Evolutionary conservation across 2,888 invertebrate genomes (phyloP).

Genomic region (Pyralis farinalis): DNA sequence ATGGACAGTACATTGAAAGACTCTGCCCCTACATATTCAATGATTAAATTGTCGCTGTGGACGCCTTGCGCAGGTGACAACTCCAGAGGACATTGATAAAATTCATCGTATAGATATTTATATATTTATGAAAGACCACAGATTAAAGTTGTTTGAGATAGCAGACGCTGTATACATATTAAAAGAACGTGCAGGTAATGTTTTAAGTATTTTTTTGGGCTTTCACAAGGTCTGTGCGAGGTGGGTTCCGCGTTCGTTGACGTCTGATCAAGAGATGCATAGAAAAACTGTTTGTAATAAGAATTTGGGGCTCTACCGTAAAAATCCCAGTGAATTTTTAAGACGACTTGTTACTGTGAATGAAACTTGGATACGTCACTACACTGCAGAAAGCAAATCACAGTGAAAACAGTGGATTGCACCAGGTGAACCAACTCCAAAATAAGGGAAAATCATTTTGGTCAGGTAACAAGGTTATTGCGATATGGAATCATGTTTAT

Average conservation of each 20-base stretch:
- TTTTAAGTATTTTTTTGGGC: too few relatives aligned
- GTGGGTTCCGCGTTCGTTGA: constrained; percentile 19
- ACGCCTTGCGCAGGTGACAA: too few relatives aligned
- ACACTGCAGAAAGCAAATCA: constrained; percentile 14
- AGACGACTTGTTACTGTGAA: constrained; percentile 20
- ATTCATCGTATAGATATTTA: too few relatives aligned
- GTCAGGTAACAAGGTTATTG: constrained; percentile 14
- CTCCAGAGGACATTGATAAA: too few relatives aligned
- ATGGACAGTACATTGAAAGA: too few relatives aligned
- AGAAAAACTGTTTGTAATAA: not conserved
- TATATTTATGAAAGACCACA: too few relatives aligned
- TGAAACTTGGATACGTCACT: constrained; percentile 18
- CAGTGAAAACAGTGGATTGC: constrained; percentile 13
- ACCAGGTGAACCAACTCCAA: constrained; percentile 3
- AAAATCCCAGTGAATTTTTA: constrained; percentile 12
- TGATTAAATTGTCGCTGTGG: too few relatives aligned
- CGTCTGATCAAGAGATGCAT: not conserved
- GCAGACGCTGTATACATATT: too few relatives aligned
- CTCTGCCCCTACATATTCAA: too few relatives aligned
- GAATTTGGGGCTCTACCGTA: not conserved
- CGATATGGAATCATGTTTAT: constrained; percentile 14
- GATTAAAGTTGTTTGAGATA: too few relatives aligned
- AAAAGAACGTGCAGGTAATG: too few relatives aligned
- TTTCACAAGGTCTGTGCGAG: not conserved
- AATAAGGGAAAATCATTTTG: constrained; percentile 1